Evolutionary conservation across 2,888 invertebrate genomes (phyloP), one percentile per base, ranked within the genome.

Genomic region (Ecdyonurus torrentis): DNA sequence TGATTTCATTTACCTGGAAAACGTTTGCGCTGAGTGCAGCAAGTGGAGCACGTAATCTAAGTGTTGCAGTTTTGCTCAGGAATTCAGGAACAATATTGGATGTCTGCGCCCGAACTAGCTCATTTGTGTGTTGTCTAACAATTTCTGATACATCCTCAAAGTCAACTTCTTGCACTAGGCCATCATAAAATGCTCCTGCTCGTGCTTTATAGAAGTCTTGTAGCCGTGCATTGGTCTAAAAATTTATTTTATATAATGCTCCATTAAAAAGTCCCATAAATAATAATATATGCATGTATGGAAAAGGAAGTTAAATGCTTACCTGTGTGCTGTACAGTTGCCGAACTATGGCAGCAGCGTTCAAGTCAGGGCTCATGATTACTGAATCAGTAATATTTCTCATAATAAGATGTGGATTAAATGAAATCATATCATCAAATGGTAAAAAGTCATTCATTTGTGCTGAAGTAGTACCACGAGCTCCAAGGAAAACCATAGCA

Each of bases 401-500:
- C 68, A 91, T 83, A 0, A 90, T 85, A 69, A 91, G 80, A 72
- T 93, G 92, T 0, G 92, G 92, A 74, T 92, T 93, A 70, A 93
- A 92, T 0, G 90, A 89, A 0, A 90, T 86, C 83, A 91, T 89
- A 67, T 92, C 90, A 71, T 92, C 92, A 19, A 92, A 76, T 69
- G 85, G 84, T 0, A 92, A 76, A 15, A 92, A 83, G 70, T 91
- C 90, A 71, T 92, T 91, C 87, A 93, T 90, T 78, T 91, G 90
- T 0, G 89, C 90, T 0, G 92, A 91, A 0, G 92, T 92, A 1
- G 88, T 83, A 1, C 91, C 91, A 67, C 88, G 80, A 0, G 92
- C 91, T 0, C 91, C 91, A 69, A 92, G 79, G 72, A 91, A 92
- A 65, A 92, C 85, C 91, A 92, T 91, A 0, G 91, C 89, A n/a